Evolutionary conservation across 1,140 invertebrate species (phyloP).

Genomic region (Propsilocerus akamusi): DNA sequence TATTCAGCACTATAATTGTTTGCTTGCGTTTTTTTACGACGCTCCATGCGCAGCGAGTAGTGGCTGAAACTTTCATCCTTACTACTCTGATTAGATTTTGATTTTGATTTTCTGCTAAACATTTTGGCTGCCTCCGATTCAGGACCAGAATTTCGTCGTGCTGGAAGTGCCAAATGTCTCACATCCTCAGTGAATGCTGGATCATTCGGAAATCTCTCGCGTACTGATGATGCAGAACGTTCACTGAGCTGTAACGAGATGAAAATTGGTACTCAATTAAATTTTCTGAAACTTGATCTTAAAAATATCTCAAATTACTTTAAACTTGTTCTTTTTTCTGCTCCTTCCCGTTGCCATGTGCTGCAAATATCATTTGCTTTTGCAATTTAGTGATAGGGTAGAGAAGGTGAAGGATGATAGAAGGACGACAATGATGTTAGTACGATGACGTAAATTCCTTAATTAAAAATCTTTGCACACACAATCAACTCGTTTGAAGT

Average conservation of each 20-base stretch:
- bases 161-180: conserved; percentile 20
- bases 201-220: conserved; percentile 12
- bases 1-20: neutral
- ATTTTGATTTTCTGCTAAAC: neutral
- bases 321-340: neutral
- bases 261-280: neutral
- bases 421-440: too few species aligned
- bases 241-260: neutral
- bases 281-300: neutral
- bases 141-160: conserved; percentile 19
- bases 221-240: neutral
- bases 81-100: too few species aligned
- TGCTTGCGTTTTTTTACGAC: conserved; percentile 1
- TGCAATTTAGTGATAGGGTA: too few species aligned
- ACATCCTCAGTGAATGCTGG: conserved; percentile 24
- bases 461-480: too few species aligned
- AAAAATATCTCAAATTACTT: neutral
- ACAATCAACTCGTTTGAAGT: too few species aligned
- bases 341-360: conserved; percentile 2
- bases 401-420: too few species aligned
- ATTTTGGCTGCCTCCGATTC: conserved; percentile 6
- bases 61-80: neutral
- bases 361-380: neutral
- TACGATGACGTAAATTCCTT: too few species aligned
- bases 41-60: neutral